Evolutionary conservation across 1,140 invertebrate genomes (phyloP), one percentile per base, ranked within the genome.

Genomic region (Drosophila sp.): DNA sequence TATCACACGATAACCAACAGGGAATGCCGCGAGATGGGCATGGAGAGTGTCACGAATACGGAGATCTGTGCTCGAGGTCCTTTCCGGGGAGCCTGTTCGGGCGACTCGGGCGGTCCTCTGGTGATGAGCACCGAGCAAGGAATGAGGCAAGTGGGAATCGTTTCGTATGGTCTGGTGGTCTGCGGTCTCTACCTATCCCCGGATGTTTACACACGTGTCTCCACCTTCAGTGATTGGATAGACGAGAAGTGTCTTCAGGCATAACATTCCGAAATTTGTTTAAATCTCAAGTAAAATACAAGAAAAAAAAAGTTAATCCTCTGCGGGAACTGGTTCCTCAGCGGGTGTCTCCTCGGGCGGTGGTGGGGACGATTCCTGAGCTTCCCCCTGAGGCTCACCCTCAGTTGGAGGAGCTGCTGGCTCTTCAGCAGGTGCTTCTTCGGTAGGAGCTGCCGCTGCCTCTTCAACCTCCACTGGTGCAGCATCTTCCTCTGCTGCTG

Each of bases 71-170:
- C 93, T 4, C 70, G 92, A 3, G 93, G 92, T 1, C 78, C 81
- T 47, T 58, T 75, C 8, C 83, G 92, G 69, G 93, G 93, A n/a
- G 93, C 92, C 8, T 92, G 92, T 40, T 80, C 86, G 50, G 96
- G 96, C 30, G 96, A 96, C 80, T 96, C 95, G 38, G 96, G 96
- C 25, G 96, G 96, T 30, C 95, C 96, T 6, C 70, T 96, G 4
- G 90, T 92, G 0, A 80, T 83, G 47, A 44, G 33, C 27, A 75
- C 76, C 4, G 41, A 66, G 3, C 68, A 66, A 1, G 81, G 77
- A 0, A 27, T 74, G 0, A 63, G 56, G 25, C 92, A 94, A 64
- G 93, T 96, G 38, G 96, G 96, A 1, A 92, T 96, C 0, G 95
- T 96, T 0, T 96, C 95, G 0, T 96, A 94, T 75, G 96, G 96